phyloP scores from a whole-genome alignment of 2,888 invertebrate genomes.

The Sminthurides aquaticus region DNA sequence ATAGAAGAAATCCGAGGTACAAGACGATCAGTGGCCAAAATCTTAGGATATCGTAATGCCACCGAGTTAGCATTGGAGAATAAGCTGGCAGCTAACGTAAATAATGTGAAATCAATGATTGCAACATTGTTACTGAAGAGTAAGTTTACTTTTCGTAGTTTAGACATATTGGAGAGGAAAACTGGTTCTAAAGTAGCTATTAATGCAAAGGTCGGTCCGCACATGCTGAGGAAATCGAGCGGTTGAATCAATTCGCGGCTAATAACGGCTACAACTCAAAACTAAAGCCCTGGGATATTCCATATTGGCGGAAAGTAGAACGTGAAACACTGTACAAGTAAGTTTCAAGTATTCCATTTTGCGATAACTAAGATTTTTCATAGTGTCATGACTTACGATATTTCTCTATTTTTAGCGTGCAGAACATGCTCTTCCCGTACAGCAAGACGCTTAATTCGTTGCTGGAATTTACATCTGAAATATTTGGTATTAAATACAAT shows the following conservation, averaged over 20 bases:
- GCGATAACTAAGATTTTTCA: not conserved
- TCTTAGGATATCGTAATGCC: constrained; percentile 70
- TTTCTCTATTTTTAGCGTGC: not conserved
- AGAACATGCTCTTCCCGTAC: constrained; percentile 7
- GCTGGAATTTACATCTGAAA: constrained; percentile 8
- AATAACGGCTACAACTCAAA: constrained; percentile 61
- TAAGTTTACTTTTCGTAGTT: constrained; percentile 13
- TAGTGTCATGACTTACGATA: no score
- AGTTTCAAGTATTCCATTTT: constrained; percentile 25
- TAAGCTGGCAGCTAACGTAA: constrained; percentile 77
- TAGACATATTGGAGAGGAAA: no score
- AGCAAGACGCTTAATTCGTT: constrained; percentile 2
- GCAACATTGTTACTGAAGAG: constrained; percentile 35
- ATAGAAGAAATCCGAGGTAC: constrained; percentile 67
- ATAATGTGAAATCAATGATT: constrained; percentile 65
- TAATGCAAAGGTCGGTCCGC: not conserved
- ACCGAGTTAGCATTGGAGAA: constrained; percentile 87
- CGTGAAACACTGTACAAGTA: constrained; percentile 56
- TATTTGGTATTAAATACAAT: constrained; percentile 14
- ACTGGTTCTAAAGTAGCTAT: not conserved
- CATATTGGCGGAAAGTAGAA: constrained; percentile 71
- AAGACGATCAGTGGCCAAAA: constrained; percentile 62
- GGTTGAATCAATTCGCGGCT: constrained; percentile 64
- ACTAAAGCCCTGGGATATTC: constrained; percentile 74
- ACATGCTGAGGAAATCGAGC: constrained; percentile 66